Conservation (phyloP, 1,140 invertebrate genomes). For the Tetramorium simillimum region DNA sequence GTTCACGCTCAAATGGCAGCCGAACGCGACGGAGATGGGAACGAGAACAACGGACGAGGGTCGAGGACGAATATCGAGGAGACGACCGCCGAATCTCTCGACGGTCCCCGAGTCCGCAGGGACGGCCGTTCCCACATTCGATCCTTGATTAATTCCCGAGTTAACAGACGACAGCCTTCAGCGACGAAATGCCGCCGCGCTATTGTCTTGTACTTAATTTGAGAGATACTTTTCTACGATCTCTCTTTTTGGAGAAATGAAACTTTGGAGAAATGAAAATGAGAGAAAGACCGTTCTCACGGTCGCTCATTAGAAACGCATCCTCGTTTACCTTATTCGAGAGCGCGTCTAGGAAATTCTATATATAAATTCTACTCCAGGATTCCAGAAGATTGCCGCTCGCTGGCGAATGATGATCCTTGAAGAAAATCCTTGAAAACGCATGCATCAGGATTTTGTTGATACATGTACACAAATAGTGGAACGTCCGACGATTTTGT, state of each 20-base stretch:
- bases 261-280: no score
- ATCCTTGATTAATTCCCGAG: background rate
- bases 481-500: background rate
- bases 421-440: background rate
- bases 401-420: background rate
- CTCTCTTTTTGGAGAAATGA: no score
- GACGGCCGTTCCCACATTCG: background rate
- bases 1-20: conserved; percentile 62
- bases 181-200: background rate
- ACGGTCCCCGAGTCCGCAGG: background rate
- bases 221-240: no score
- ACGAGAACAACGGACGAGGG: background rate
- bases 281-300: background rate
- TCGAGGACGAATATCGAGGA: background rate
- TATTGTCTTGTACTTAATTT: background rate
- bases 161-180: background rate
- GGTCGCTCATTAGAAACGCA: background rate
- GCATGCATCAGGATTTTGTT: background rate
- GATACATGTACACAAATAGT: background rate
- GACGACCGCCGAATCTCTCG: background rate
- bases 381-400: background rate
- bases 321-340: background rate
- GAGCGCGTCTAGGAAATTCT: background rate
- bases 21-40: background rate
- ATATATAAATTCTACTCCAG: background rate